phyloP scores from a whole-genome alignment of 2,888 invertebrate genomes.

The Apamea monoglypha region DNA sequence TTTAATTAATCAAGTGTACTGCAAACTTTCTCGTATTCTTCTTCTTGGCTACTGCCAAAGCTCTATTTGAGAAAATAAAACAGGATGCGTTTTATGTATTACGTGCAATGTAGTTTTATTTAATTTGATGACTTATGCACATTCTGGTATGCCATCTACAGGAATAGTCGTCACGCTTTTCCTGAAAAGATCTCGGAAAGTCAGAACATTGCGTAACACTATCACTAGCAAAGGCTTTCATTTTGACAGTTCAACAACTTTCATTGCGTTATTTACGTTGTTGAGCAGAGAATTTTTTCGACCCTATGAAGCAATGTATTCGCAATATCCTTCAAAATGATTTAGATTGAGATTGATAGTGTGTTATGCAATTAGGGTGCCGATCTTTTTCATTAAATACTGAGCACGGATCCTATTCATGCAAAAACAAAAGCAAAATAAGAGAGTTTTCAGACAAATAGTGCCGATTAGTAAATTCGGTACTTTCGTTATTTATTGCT shows the following conservation, averaged over 20 bases:
- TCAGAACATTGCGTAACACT: background rate
- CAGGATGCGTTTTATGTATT: too few relatives aligned
- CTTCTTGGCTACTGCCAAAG: background rate
- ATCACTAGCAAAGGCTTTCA: too few relatives aligned
- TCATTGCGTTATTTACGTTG: too few relatives aligned
- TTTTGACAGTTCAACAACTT: too few relatives aligned
- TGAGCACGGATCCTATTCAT: background rate
- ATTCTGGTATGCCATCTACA: too few relatives aligned
- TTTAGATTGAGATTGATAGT: background rate
- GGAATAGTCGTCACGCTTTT: background rate
- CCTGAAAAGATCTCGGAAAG: background rate
- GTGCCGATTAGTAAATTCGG: background rate
- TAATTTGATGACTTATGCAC: too few relatives aligned
- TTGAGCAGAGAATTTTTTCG: too few relatives aligned
- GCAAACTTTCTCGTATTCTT: too few relatives aligned
- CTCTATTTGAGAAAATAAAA: background rate
- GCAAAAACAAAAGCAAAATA: constrained; percentile 23
- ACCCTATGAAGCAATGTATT: background rate
- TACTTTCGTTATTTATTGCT: background rate
- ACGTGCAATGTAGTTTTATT: too few relatives aligned
- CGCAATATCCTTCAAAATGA: background rate
- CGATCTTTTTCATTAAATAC: constrained; percentile 3
- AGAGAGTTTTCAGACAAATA: background rate
- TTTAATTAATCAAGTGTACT: too few relatives aligned
- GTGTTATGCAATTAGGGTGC: background rate